A percentile compares a stretch with the other conserved stretches of the same genome.
Evolutionary conservation across 2,888 invertebrate species (phyloP).

Genomic region (Tipula helvola): DNA sequence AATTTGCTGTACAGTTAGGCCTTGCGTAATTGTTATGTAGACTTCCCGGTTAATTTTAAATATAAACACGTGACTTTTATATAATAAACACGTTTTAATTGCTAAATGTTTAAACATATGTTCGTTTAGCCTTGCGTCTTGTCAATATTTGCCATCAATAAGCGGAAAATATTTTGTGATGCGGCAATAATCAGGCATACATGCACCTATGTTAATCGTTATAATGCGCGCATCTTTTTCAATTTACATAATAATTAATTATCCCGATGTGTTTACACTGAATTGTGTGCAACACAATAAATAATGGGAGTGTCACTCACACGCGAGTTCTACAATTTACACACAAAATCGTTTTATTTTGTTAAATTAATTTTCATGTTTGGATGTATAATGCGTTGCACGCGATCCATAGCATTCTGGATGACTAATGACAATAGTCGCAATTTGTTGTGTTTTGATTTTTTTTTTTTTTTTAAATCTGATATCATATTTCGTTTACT

Average conservation of each 20-base stretch:
- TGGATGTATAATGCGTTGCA: background rate
- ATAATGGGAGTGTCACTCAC: background rate
- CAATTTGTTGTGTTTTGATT: background rate
- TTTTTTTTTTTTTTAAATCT: background rate
- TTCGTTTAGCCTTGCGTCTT: too few relatives aligned
- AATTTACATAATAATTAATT: background rate
- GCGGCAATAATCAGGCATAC: too few relatives aligned
- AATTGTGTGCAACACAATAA: background rate
- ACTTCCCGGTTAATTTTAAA: too few relatives aligned
- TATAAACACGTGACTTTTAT: too few relatives aligned
- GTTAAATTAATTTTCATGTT: conserved; percentile 4
- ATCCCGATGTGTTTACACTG: background rate
- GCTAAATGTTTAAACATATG: too few relatives aligned
- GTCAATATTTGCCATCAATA: background rate
- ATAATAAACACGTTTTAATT: too few relatives aligned
- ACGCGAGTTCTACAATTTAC: background rate
- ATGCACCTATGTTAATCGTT: too few relatives aligned
- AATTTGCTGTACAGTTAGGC: too few relatives aligned
- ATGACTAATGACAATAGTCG: background rate
- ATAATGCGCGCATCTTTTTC: background rate
- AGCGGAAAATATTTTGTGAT: background rate
- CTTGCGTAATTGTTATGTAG: too few relatives aligned
- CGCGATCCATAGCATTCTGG: background rate
- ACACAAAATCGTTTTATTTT: background rate
- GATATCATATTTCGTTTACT: background rate